Base-by-base conservation (phyloP, 2,113 vertebrate species). In the Myodes glareolus region DNA sequence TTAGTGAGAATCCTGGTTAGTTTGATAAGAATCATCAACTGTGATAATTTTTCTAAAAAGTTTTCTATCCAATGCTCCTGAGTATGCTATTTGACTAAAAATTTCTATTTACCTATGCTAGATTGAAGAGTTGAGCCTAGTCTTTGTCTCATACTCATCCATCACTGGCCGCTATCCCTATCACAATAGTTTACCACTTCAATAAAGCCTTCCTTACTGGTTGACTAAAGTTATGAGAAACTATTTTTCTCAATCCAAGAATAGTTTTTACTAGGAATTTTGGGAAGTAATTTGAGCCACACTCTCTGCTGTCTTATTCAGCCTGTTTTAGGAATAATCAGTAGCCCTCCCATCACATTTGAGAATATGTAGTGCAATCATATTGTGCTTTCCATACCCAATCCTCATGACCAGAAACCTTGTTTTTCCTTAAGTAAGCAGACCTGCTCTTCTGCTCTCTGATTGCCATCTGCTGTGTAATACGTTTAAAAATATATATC, bases 301-400 rank as follows among this genome's bases (percentile, higher is more conserved):
- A 33, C 16, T 88, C 9, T 33, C n/a, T n/a, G 16, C 14, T 85
- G 33, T 52, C 78, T 92, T 3, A 27, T 25, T 65, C 4, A 31
- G 27, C 1, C 3, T 72, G 3, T 36, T 14, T 72, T 23, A 25
- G 2, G 29, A 8, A 1, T 11, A 11, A 5, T 68, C 9, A 70
- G 11, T 80, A 3, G 31, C 86, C 58, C 55, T 50, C 16, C 3
- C 14, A 33, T 13, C 36, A 76, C 25, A 63, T 55, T 91, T 50
- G 9, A 94, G 9, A 4, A 25, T 45, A 10, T 39, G 68, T 13
- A 63, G 52, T 36, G 21, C 61, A 93, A 11, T 63, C 17, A 73
- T 36, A 1, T 14, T 77, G 3, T 27, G 27, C 39, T 80, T 39
- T 65, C 7, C 1, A 72, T 76, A 91, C 31, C 6, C 7, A 72